Evolutionary conservation across 2,797 vertebrate species (phyloP).

Genomic region (Sebastes itinus): DNA sequence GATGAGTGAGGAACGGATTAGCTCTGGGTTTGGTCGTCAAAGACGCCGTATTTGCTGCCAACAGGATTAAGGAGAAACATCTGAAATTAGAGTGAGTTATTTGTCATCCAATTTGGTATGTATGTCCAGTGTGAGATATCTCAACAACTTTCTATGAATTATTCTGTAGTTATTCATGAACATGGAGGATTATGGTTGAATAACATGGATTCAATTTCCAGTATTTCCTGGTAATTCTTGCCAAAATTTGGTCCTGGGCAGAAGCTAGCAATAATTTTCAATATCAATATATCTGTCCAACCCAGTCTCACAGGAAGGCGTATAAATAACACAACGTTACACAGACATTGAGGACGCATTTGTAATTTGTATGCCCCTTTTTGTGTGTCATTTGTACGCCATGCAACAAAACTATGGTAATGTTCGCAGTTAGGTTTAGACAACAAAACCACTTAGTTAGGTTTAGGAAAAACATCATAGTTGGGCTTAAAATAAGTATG

Average conservation of each 20-base stretch:
- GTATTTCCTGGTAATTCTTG: background rate
- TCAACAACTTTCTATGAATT: background rate
- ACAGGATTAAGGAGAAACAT: background rate
- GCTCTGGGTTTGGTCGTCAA: background rate
- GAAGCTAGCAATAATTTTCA: background rate
- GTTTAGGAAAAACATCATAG: too few species aligned
- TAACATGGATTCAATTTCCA: background rate
- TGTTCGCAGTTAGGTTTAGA: too few species aligned
- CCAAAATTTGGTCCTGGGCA: background rate
- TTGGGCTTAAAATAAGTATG: too few species aligned
- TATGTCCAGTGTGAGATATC: background rate
- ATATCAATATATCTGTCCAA: background rate
- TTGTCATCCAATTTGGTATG: background rate
- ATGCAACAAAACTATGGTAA: too few species aligned
- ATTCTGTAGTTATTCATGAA: background rate
- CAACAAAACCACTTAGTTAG: too few species aligned
- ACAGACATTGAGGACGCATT: too few species aligned
- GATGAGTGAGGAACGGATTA: background rate
- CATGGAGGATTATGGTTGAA: background rate
- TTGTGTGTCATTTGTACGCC: too few species aligned
- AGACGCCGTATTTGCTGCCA: background rate
- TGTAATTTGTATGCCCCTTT: too few species aligned
- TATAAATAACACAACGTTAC: too few species aligned
- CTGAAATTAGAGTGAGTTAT: background rate
- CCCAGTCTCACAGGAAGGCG: too few species aligned